phyloP scores from a whole-genome alignment of 2,797 vertebrate genomes.

The Tokudaia tokunoshimensis region DNA sequence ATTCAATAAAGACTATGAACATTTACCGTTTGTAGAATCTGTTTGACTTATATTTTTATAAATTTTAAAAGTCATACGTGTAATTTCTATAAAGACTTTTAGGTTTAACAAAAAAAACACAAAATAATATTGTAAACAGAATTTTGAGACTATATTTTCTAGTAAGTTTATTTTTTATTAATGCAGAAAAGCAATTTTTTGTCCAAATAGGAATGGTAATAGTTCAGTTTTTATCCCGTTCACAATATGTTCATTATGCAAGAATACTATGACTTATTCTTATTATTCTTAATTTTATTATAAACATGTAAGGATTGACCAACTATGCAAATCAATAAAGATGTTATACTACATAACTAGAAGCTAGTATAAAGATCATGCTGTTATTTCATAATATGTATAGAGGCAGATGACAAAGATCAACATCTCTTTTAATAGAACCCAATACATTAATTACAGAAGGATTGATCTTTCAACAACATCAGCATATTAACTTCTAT shows the following conservation, averaged over 20 bases:
- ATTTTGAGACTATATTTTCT: too few species aligned
- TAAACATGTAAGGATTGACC: not conserved
- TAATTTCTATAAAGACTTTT: too few species aligned
- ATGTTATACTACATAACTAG: not conserved
- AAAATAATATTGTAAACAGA: too few species aligned
- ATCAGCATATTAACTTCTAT: not conserved
- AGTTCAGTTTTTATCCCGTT: not conserved
- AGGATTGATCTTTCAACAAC: not conserved
- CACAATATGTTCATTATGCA: not conserved
- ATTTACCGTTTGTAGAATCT: too few species aligned
- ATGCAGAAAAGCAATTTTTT: not conserved
- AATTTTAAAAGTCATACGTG: too few species aligned
- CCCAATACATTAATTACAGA: not conserved
- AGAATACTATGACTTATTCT: not conserved
- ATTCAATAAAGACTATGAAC: too few species aligned
- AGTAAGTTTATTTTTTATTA: not conserved
- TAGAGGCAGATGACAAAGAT: not conserved
- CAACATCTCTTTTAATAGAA: not conserved
- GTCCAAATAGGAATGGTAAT: not conserved
- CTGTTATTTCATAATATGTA: not conserved
- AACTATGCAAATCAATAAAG: not conserved
- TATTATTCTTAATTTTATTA: not conserved
- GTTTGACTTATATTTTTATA: too few species aligned
- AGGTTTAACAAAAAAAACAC: too few species aligned
- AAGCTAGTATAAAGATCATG: not conserved